A percentile compares a stretch with the other conserved stretches of the same genome.
These are phyloP conservation scores for Amphipyra berbera DNA, from an alignment of 2,888 invertebrate species.

Conservation along the genomic window DNA sequence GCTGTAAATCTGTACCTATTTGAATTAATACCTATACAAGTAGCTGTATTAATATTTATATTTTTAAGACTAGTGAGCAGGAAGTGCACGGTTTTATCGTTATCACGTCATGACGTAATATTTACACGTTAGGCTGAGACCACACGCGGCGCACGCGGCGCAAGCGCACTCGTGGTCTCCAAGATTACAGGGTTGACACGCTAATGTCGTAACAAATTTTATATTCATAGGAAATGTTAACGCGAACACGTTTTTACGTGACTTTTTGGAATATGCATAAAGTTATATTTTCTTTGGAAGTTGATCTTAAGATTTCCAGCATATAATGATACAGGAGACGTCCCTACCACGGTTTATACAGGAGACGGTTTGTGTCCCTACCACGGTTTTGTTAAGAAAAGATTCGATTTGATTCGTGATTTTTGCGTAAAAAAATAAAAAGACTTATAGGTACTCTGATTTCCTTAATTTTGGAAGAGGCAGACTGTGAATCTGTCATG, in stretches of 20 bases:
- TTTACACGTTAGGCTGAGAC: constrained; percentile 61
- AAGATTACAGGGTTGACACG: constrained; percentile 44
- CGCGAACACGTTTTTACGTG: constrained; percentile 50
- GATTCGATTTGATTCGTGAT: too few relatives aligned
- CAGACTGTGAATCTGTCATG: too few relatives aligned
- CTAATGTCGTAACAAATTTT: constrained; percentile 48
- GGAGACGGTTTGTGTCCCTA: background rate
- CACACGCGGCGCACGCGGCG: constrained; percentile 59
- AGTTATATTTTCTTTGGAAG: constrained; percentile 35
- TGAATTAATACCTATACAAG: background rate
- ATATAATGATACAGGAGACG: constrained; percentile 1
- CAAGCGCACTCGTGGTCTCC: constrained; percentile 27
- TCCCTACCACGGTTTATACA: constrained; percentile 1
- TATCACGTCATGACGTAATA: constrained; percentile 66
- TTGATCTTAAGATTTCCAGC: constrained; percentile 32
- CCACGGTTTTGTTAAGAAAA: background rate
- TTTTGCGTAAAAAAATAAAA: too few relatives aligned
- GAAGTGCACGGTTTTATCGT: constrained; percentile 66
- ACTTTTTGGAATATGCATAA: constrained; percentile 51
- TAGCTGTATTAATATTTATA: constrained; percentile 29
- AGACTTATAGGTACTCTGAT: too few relatives aligned
- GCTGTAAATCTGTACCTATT: background rate
- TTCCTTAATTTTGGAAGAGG: too few relatives aligned
- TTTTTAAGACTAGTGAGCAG: constrained; percentile 27
- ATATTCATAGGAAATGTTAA: constrained; percentile 52